Percentiles rank a stretch among this genome's conserved stretches.
Evolutionary conservation across 2,888 invertebrate genomes (phyloP).

Genomic region (Zootermopsis nevadensis): DNA sequence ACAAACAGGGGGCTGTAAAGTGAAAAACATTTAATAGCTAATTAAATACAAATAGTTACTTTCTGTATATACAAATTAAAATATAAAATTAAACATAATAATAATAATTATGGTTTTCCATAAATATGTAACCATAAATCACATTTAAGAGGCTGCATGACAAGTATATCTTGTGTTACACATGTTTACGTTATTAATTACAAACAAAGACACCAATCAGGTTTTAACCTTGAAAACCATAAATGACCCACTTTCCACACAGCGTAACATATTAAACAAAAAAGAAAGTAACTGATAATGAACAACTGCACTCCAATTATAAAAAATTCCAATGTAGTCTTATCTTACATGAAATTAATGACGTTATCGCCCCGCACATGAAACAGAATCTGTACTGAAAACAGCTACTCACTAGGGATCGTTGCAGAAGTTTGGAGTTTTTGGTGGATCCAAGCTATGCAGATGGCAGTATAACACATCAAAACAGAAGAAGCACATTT

Average conservation of each 20-base stretch:
- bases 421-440: conserved; percentile 91
- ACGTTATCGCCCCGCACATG: conserved; percentile 18
- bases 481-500: conserved; percentile 99
- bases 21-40: conserved; percentile 12
- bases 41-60: conserved; percentile 56
- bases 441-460: conserved; percentile 92
- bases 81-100: conserved; percentile 55
- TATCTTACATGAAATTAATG: neutral
- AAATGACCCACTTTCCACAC: conserved; percentile 25
- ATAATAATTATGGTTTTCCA: conserved; percentile 46
- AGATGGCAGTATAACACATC: conserved; percentile 96
- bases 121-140: neutral
- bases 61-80: neutral
- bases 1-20: conserved; percentile 86
- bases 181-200: neutral
- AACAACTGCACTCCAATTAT: neutral
- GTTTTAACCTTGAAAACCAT: conserved; percentile 27
- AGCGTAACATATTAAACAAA: conserved; percentile 11
- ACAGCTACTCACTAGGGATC: conserved; percentile 87
- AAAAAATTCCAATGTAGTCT: neutral
- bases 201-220: conserved; percentile 4
- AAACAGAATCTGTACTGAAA: conserved; percentile 35
- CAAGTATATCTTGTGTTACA: neutral
- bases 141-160: neutral
- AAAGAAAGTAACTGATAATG: neutral